Evolutionary conservation across 2,797 vertebrate genomes (phyloP).

Genomic region (Etheostoma perlongum): DNA sequence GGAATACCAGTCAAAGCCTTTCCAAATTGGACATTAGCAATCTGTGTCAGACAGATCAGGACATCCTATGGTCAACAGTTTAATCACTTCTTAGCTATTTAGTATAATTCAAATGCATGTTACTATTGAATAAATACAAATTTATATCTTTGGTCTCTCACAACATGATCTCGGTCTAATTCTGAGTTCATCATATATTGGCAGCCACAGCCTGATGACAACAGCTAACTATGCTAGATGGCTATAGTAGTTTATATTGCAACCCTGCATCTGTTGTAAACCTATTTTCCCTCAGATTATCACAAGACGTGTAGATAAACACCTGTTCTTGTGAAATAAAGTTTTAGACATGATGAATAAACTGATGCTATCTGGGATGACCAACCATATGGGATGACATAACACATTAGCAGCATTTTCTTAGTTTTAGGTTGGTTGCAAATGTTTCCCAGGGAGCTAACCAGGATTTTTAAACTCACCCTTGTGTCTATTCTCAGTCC

Average conservation of each 20-base stretch:
- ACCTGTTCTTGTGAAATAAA: neutral
- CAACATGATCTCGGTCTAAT: neutral
- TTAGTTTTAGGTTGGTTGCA: neutral
- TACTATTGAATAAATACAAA: neutral
- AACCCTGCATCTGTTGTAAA: neutral
- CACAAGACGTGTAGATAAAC: neutral
- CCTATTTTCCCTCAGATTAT: neutral
- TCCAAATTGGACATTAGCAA: neutral
- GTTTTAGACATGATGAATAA: neutral
- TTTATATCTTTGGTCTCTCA: neutral
- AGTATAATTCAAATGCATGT: neutral
- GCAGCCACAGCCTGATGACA: neutral
- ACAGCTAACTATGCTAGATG: neutral
- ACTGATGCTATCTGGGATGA: neutral
- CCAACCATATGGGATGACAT: neutral
- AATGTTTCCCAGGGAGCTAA: neutral
- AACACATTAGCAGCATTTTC: neutral
- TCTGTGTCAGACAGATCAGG: neutral
- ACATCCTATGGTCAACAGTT: neutral
- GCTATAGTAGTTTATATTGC: neutral
- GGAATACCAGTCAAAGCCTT: neutral
- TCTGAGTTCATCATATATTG: neutral
- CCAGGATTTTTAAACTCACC: neutral
- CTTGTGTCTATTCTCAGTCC: slow-evolving; percentile 17
- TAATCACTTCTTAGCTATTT: neutral